Conservation (phyloP, 2,888 invertebrate genomes). For the Chesias legatella region DNA sequence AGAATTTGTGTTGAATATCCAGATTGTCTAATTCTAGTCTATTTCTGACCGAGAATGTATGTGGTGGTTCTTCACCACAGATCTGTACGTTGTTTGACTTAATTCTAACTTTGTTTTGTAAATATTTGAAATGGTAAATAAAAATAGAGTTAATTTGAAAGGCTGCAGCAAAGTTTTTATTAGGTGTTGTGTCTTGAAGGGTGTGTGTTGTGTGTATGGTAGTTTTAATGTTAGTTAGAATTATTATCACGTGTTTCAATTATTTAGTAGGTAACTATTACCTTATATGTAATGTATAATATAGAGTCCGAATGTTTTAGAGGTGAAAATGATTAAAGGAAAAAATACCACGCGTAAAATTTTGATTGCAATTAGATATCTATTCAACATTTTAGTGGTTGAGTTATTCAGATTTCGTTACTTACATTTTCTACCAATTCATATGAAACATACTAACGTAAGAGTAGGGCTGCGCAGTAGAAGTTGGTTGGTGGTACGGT, state of each 20-base stretch:
- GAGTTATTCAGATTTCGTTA: no score
- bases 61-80: conserved; percentile 44
- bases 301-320: no score
- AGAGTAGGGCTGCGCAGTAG: no score
- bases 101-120: conserved; percentile 31
- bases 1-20: conserved; percentile 2
- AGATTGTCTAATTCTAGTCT: conserved; percentile 50
- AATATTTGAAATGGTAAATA: conserved; percentile 12
- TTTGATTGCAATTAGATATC: no score
- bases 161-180: conserved; percentile 1
- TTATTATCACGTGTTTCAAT: no score
- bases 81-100: conserved; percentile 38
- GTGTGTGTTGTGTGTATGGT: conserved; percentile 11
- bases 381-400: no score
- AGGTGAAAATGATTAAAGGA: no score
- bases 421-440: conserved; percentile 11
- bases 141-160: conserved; percentile 5
- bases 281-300: no score
- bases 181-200: conserved; percentile 4
- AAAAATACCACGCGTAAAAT: no score
- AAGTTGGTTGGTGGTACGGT: no score
- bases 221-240: background rate
- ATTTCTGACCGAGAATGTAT: conserved; percentile 56
- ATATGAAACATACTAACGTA: no score
- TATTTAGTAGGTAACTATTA: no score